Evolutionary conservation across 2,888 invertebrate species (phyloP).

Genomic region (Podabrus alpinus): DNA sequence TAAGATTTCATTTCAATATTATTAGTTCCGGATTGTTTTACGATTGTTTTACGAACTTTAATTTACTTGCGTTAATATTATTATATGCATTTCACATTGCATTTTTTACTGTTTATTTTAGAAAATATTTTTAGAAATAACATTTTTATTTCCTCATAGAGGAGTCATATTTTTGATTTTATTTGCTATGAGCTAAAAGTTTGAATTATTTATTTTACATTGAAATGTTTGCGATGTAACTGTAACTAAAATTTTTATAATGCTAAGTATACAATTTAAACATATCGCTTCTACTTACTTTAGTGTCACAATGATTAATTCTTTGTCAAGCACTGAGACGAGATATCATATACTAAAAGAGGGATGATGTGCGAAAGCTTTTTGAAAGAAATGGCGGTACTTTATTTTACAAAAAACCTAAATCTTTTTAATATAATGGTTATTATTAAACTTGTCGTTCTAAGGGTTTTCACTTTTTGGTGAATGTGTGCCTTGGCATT

Average conservation of each 20-base stretch:
- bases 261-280: slow-evolving; percentile 18
- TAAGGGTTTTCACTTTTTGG: not conserved
- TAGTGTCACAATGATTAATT: not conserved
- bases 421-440: slow-evolving; percentile 1
- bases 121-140: not conserved
- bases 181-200: not conserved
- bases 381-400: slow-evolving; percentile 7
- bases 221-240: not conserved
- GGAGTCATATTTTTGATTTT: not conserved
- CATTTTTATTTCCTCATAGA: not conserved
- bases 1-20: not conserved
- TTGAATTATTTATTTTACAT: not conserved
- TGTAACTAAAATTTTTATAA: not conserved
- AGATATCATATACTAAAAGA: slow-evolving; percentile 9
- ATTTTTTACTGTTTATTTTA: not conserved
- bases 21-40: not conserved
- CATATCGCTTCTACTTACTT: slow-evolving; percentile 10
- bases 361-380: slow-evolving; percentile 14
- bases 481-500: not conserved
- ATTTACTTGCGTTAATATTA: not conserved
- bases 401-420: slow-evolving; percentile 3
- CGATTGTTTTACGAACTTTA: no score
- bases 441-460: not conserved
- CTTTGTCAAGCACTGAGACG: slow-evolving; percentile 11
- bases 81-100: not conserved